phyloP scores from a whole-genome alignment of 2,797 vertebrate genomes.

The Microchirus variegatus region DNA sequence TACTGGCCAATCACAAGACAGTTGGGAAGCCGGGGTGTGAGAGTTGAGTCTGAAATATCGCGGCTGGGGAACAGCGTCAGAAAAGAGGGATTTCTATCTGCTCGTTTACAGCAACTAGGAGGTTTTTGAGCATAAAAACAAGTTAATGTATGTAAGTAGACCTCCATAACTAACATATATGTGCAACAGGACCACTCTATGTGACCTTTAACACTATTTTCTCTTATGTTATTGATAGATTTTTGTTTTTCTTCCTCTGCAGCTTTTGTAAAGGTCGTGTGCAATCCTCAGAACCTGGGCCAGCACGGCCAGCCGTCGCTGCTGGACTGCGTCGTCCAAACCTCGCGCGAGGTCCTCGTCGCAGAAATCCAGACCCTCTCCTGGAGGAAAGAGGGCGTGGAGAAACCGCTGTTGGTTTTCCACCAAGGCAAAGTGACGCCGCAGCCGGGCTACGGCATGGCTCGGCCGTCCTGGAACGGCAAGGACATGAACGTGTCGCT shows the following conservation, averaged over 20 bases:
- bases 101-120: no score
- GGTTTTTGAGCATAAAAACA: no score
- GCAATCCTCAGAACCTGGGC: neutral
- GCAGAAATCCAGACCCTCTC: accelerated
- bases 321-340: slow-evolving; percentile 45
- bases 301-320: slow-evolving; percentile 28
- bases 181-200: no score
- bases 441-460: neutral
- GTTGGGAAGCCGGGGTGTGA: no score
- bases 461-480: neutral
- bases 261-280: slow-evolving; percentile 15
- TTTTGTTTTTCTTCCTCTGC: neutral
- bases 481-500: slow-evolving; percentile 63
- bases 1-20: no score
- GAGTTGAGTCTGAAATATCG: no score
- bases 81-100: no score
- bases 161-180: no score
- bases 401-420: accelerated
- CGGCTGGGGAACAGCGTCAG: no score
- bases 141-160: no score
- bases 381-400: slow-evolving; percentile 13
- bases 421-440: accelerated
- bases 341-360: accelerated
- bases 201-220: no score
- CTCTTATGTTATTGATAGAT: no score